phyloP scores from a whole-genome alignment of 1,140 invertebrate species.

The Arctopsyche grandis region DNA sequence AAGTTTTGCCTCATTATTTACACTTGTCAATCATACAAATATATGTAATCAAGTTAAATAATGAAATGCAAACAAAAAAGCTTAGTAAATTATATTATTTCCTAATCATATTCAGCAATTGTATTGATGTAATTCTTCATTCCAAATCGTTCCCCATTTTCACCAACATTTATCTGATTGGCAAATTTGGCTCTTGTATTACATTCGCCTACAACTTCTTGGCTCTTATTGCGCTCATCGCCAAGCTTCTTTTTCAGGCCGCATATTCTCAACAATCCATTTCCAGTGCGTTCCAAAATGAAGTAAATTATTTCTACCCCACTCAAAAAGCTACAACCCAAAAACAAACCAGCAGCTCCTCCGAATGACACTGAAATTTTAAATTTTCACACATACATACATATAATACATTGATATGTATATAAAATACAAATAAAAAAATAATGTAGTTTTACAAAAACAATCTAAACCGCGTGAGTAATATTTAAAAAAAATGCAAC shows the following conservation, averaged over 20 bases:
- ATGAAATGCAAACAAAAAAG: neutral
- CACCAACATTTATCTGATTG: neutral
- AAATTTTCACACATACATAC: neutral
- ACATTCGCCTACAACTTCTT: neutral
- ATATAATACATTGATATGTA: neutral
- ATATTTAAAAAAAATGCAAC: too few relatives aligned
- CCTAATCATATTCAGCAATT: constrained; percentile 34
- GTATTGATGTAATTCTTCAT: constrained; percentile 23
- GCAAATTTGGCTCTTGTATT: neutral
- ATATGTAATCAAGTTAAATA: too few relatives aligned
- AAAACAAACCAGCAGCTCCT: constrained; percentile 70
- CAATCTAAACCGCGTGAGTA: too few relatives aligned
- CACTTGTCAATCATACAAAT: too few relatives aligned
- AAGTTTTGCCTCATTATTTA: too few relatives aligned
- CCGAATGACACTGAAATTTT: constrained; percentile 64
- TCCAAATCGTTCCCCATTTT: constrained; percentile 5
- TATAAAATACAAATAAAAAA: neutral
- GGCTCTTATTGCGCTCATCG: neutral
- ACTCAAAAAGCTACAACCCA: constrained; percentile 70
- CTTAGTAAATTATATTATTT: neutral
- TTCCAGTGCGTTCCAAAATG: constrained; percentile 54
- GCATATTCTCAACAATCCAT: constrained; percentile 9
- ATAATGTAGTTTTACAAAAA: too few relatives aligned
- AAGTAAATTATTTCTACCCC: constrained; percentile 71
- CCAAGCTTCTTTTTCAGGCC: neutral